Evolutionary conservation across 1,140 invertebrate species (phyloP).

Genomic region (Anastatus disparis): DNA sequence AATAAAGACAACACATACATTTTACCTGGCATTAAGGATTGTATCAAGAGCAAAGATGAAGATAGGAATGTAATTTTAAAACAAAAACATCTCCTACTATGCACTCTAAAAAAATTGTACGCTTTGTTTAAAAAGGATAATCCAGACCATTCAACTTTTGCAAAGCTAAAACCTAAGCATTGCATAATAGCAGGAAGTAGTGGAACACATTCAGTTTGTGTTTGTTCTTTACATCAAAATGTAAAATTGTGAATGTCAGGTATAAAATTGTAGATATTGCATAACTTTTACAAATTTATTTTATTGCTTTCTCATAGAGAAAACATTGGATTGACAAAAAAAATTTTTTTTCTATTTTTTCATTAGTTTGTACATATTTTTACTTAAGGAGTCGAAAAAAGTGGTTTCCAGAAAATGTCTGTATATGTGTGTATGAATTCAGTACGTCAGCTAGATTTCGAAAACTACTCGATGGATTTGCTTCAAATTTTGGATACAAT

Average conservation of each 20-base stretch:
- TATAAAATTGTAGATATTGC: no score
- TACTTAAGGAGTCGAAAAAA: no score
- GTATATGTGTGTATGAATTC: no score
- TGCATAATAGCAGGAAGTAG: constrained; percentile 4
- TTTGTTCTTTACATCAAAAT: constrained; percentile 14
- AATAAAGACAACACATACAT: background rate
- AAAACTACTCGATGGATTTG: no score
- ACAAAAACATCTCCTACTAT: background rate
- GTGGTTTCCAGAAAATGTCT: no score
- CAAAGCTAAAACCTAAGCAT: background rate
- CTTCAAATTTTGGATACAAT: no score
- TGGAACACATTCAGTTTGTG: constrained; percentile 18
- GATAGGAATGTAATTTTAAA: background rate
- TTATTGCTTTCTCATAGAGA: no score
- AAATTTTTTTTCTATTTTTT: no score
- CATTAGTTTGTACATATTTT: no score
- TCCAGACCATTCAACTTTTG: background rate
- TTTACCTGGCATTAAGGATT: background rate
- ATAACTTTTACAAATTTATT: no score
- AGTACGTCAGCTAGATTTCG: no score
- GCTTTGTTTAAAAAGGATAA: background rate
- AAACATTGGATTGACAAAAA: no score
- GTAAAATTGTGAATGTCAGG: background rate
- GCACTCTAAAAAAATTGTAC: background rate
- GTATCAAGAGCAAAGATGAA: background rate